A percentile compares a stretch with the other conserved stretches of the same genome.
These are phyloP conservation scores for Anolis carolinensis DNA, from an alignment of 2,113 vertebrate genomes.

Conservation along the genomic window DNA sequence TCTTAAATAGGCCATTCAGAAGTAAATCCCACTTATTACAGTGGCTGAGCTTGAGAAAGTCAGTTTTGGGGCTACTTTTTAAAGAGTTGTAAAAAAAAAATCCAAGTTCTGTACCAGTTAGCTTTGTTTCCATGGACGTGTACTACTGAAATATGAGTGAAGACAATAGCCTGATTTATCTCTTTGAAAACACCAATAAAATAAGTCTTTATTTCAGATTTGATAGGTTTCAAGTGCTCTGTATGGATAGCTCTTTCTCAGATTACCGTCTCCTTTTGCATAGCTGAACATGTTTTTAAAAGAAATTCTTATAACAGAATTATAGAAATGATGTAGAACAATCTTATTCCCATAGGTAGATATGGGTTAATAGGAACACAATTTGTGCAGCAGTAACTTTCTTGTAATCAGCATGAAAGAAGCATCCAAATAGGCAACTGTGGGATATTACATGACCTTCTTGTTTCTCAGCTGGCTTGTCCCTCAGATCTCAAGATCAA, in stretches of 20 bases:
- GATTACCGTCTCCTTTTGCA: neutral
- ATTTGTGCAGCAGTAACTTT: conserved; percentile 5
- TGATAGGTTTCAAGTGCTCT: neutral
- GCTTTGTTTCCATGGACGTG: too few relatives aligned
- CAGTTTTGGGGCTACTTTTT: too few relatives aligned
- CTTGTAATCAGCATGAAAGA: conserved; percentile 26
- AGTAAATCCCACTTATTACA: neutral
- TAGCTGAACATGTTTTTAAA: neutral
- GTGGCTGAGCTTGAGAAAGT: neutral
- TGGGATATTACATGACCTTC: conserved; percentile 49
- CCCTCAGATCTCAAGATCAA: conserved; percentile 69
- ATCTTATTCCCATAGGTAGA: neutral
- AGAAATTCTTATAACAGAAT: neutral
- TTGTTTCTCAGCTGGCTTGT: conserved; percentile 53
- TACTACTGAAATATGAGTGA: too few relatives aligned
- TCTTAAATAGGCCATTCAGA: neutral
- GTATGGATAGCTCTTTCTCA: neutral
- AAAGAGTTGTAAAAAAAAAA: too few relatives aligned
- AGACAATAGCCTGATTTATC: too few relatives aligned
- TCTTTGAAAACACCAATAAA: too few relatives aligned
- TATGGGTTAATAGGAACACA: neutral
- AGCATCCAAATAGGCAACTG: conserved; percentile 40
- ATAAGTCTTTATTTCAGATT: too few relatives aligned
- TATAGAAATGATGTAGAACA: neutral
- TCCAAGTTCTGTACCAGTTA: too few relatives aligned